Conservation (phyloP, 2,113 vertebrate genomes). For the Mustela lutreola region DNA sequence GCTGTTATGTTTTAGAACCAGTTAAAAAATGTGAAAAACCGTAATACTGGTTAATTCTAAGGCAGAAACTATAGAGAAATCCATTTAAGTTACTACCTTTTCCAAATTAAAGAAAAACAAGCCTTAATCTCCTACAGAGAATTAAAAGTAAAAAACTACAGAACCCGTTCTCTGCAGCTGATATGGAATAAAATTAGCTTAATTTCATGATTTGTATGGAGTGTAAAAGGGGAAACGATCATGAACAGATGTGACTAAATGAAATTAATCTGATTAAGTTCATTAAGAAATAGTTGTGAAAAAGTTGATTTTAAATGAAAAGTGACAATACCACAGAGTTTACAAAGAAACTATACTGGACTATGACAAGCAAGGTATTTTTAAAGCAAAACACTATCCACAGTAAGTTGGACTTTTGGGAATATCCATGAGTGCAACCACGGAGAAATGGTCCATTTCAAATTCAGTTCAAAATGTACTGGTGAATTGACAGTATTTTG, state of each 20-base stretch:
- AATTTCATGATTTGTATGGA: slow-evolving; percentile 88
- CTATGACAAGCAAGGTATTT: neutral
- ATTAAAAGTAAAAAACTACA: slow-evolving; percentile 86
- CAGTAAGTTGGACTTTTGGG: neutral
- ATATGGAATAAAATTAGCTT: slow-evolving; percentile 87
- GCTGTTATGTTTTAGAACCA: slow-evolving; percentile 82
- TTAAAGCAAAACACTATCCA: neutral
- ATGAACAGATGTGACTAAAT: slow-evolving; percentile 88
- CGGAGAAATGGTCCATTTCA: neutral
- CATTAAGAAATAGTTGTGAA: slow-evolving; percentile 89
- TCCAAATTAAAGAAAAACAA: slow-evolving; percentile 84
- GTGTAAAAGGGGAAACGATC: slow-evolving; percentile 86
- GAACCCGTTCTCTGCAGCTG: slow-evolving; percentile 83
- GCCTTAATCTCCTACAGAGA: slow-evolving; percentile 81
- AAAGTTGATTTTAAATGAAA: slow-evolving; percentile 89
- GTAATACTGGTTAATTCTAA: slow-evolving; percentile 82
- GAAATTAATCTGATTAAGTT: slow-evolving; percentile 89
- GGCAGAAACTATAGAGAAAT: slow-evolving; percentile 80
- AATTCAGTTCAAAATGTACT: neutral
- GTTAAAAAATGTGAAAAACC: slow-evolving; percentile 82
- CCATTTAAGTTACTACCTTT: slow-evolving; percentile 81
- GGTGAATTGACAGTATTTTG: neutral
- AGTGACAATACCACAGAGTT: slow-evolving; percentile 81
- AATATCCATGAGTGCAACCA: neutral
- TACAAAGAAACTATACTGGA: slow-evolving; percentile 68